Evolutionary conservation across 2,888 invertebrate species (phyloP).

Genomic region (Sabatieria punctata): DNA sequence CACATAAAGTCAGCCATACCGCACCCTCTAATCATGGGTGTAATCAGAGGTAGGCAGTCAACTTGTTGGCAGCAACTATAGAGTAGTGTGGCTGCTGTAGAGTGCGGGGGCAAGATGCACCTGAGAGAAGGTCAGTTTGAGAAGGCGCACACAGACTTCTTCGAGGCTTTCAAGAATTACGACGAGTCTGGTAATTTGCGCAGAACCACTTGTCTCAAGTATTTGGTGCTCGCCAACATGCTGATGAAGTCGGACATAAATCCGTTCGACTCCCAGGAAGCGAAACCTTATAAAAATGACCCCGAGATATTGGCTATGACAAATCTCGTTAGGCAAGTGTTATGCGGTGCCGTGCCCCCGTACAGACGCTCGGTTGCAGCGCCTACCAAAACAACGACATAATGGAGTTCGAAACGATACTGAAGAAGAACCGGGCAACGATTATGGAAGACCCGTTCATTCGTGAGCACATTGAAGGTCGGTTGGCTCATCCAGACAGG

Average conservation of each 20-base stretch:
- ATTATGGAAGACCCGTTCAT: constrained; percentile 99
- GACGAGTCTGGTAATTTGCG: constrained; percentile 95
- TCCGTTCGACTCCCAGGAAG: constrained; percentile 98
- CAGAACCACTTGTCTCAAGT: constrained; percentile 89
- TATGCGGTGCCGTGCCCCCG: not conserved
- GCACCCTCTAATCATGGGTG: constrained; percentile 99
- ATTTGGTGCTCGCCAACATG: constrained; percentile 95
- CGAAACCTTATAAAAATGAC: constrained; percentile 97
- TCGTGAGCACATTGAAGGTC: constrained; percentile 85
- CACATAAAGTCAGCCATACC: constrained; percentile 98
- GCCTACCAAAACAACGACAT: constrained; percentile 91
- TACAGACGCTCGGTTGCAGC: not conserved
- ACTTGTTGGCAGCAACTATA: too few species aligned
- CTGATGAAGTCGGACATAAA: constrained; percentile 98
- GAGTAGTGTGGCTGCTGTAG: constrained; percentile 41
- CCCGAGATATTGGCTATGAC: constrained; percentile 98
- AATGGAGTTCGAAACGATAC: constrained; percentile 86
- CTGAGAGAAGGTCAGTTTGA: constrained; percentile 94
- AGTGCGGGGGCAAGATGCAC: constrained; percentile 99
- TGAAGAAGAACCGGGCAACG: constrained; percentile 76
- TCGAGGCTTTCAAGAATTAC: constrained; percentile 97
- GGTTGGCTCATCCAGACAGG: not conserved
- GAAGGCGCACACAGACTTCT: constrained; percentile 96
- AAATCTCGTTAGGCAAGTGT: constrained; percentile 54
- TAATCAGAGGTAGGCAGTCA: constrained; percentile 73